A percentile compares a stretch with the other conserved stretches of the same genome.
Evolutionary conservation across 64 coral and sea anemone genomes (phyloP).

Genomic region (Orbicella faveolata): DNA sequence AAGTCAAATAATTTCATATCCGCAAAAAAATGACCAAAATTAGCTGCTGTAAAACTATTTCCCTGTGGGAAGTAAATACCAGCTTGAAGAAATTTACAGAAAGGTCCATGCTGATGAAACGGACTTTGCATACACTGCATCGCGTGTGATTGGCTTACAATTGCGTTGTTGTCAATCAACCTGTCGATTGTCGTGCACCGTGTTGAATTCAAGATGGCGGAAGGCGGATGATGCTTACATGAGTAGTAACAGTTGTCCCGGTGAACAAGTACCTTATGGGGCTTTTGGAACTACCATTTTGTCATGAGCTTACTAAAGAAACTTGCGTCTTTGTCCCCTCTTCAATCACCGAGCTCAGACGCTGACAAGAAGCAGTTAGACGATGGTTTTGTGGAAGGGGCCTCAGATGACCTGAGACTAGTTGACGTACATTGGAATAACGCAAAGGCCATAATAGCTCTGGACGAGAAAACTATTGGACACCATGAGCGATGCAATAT

Average conservation of each 20-base stretch:
- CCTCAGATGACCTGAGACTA: conserved; percentile 63
- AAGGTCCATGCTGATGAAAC: not conserved
- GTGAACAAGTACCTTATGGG: conserved; percentile 2
- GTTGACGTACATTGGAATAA: conserved; percentile 96
- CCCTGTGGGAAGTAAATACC: no score
- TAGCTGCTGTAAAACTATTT: no score
- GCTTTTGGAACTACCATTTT: not conserved
- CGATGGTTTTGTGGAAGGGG: conserved; percentile 30
- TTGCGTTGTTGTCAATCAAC: conserved; percentile 16
- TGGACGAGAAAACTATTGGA: conserved; percentile 79
- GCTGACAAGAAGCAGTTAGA: conserved; percentile 55
- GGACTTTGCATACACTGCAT: not conserved
- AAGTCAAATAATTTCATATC: no score
- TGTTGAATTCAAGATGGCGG: conserved; percentile 22
- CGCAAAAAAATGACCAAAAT: no score
- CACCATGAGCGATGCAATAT: conserved; percentile 86
- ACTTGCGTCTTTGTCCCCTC: conserved; percentile 63
- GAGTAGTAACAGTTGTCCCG: not conserved
- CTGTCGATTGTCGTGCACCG: not conserved
- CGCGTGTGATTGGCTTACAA: not conserved
- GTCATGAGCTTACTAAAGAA: conserved; percentile 89
- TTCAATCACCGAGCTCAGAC: conserved; percentile 53
- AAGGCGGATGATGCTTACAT: not conserved
- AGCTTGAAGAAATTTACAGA: no score
- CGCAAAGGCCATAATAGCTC: conserved; percentile 76